These are phyloP conservation scores for Zaprionus kolodkinae DNA, from an alignment of 1,140 invertebrate genomes.

Conservation along the genomic window DNA sequence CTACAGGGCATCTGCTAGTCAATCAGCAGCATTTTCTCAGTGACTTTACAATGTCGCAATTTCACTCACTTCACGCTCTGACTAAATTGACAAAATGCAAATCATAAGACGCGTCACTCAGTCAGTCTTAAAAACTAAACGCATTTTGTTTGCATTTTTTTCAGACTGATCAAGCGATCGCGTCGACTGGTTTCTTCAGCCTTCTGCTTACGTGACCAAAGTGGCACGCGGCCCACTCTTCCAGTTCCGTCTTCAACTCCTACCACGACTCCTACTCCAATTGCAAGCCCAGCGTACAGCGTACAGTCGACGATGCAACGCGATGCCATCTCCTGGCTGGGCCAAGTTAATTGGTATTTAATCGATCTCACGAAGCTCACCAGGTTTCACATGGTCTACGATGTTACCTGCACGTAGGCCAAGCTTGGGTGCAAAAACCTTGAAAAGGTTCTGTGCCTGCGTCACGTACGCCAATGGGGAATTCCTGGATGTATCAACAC, in stretches of 20 bases:
- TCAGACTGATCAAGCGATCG: background rate
- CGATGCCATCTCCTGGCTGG: constrained; percentile 20
- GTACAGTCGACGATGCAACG: constrained; percentile 29
- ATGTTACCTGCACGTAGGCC: constrained; percentile 52
- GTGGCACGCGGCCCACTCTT: constrained; percentile 22
- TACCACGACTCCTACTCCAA: background rate
- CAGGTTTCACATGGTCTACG: constrained; percentile 40
- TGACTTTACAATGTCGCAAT: constrained; percentile 5
- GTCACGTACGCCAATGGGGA: constrained; percentile 50
- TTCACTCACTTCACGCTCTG: constrained; percentile 9
- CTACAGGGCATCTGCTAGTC: background rate
- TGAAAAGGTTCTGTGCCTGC: constrained; percentile 66
- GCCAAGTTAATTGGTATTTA: constrained; percentile 50
- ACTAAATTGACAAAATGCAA: constrained; percentile 36
- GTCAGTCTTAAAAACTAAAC: constrained; percentile 5
- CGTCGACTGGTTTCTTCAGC: constrained; percentile 58
- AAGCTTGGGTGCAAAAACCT: constrained; percentile 52
- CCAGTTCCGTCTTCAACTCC: background rate
- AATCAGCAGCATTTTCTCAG: background rate
- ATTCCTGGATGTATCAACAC: constrained; percentile 54
- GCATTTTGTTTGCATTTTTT: constrained; percentile 3
- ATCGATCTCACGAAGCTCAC: constrained; percentile 42
- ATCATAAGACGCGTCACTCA: constrained; percentile 19
- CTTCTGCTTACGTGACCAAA: constrained; percentile 68
- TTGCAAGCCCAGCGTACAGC: constrained; percentile 6